Evolutionary conservation across 2,797 vertebrate genomes (phyloP), one percentile per base, ranked within the genome.

Genomic region (Hypotaenidia philippensis): DNA sequence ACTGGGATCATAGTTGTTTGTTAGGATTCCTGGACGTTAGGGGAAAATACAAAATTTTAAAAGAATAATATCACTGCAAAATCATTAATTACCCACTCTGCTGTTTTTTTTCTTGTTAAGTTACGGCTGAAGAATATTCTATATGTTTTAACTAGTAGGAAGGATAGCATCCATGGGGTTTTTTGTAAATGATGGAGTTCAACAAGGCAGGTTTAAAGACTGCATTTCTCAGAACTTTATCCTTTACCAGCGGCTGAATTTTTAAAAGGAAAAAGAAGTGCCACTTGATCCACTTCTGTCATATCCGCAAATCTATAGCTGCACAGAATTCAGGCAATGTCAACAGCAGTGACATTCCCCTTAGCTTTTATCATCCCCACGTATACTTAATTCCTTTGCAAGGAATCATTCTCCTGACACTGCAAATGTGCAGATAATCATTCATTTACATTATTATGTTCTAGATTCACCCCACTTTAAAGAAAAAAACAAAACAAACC

Each of bases 11-110:
- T 47, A 65, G 53, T 44, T 94, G 40, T 85, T 95, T 92, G 52
- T 93, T 96, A 83, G 38, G n/a, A 12, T 65, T 6, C 1, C 3
- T 70, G 45, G 85, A 36, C 70, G 45, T 93, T 95, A 95, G 70
- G 78, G 60, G 76, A 27, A 55, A 83, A 75, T 60, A 91, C 6
- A 72, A 94, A 68, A 90, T 93, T 96, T 91, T 92, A 79, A 68
- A 97, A 70, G 13, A 94, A 29, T 34, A 72, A 60, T 81, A 89
- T 49, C 21, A 76, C 11, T 21, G 22, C 9, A 53, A 49, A 91
- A 87, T 41, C 49, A 38, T 65, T 94, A 93, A 88, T 83, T 88
- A 40, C 32, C 64, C 61, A 6, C 38, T 90, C 91, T 94, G 26
- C 47, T 88, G 20, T 63, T 90, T 74, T 45, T 31, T 87, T 92